phyloP scores from a whole-genome alignment of 2,797 vertebrate species.

The Enteromius mattozi region DNA sequence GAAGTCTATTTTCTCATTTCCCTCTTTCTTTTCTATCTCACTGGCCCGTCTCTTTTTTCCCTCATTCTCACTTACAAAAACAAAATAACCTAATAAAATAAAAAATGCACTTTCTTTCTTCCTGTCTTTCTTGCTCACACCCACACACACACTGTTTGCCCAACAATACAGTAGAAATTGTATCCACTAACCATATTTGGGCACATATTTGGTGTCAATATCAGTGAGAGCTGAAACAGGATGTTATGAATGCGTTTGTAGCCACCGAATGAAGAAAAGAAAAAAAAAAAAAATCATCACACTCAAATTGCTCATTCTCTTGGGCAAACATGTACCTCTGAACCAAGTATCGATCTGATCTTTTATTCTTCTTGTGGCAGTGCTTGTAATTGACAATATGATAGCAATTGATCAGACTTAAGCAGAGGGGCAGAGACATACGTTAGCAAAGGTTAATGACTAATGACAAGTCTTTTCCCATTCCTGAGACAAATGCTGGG shows the following conservation, averaged over 20 bases:
- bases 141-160: background rate
- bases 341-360: constrained; percentile 35
- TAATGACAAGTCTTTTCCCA: background rate
- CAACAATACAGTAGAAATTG: constrained; percentile 16
- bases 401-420: constrained; percentile 25
- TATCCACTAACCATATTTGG: constrained; percentile 11
- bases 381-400: constrained; percentile 35
- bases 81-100: constrained; percentile 47
- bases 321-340: constrained; percentile 34
- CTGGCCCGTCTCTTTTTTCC: background rate
- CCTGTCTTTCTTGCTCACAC: constrained; percentile 7
- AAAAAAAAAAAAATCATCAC: background rate
- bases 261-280: constrained; percentile 10
- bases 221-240: background rate
- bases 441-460: constrained; percentile 22
- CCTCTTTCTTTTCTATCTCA: constrained; percentile 45
- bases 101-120: constrained; percentile 27
- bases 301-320: constrained; percentile 29
- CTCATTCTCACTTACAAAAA: constrained; percentile 36
- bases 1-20: constrained; percentile 54
- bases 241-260: constrained; percentile 31
- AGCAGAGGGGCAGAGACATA: background rate
- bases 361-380: background rate
- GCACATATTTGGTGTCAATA: constrained; percentile 21
- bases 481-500: background rate